These are phyloP conservation scores for Ormia ochracea DNA, from an alignment of 2,888 invertebrate genomes.

Conservation along the genomic window DNA sequence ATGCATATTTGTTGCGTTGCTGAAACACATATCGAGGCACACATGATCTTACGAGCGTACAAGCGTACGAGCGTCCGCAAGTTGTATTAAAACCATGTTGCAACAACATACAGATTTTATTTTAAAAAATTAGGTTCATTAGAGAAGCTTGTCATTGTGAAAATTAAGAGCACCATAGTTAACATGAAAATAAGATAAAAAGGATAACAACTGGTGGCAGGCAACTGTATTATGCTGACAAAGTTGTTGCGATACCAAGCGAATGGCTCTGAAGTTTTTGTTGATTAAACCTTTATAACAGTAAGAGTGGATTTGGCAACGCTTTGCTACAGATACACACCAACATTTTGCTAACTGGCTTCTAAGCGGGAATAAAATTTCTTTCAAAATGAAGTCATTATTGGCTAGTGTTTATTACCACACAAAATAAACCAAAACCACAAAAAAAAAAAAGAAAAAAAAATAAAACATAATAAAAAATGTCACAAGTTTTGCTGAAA, in stretches of 20 bases:
- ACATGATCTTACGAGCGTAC: not conserved
- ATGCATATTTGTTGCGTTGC: conserved; percentile 40
- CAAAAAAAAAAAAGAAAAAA: not conserved
- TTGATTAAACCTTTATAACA: conserved; percentile 8
- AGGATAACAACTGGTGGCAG: conserved; percentile 49
- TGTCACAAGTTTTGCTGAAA: too few relatives aligned
- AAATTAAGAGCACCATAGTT: conserved; percentile 51
- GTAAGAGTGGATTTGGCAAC: conserved; percentile 3
- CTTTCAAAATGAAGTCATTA: conserved; percentile 1
- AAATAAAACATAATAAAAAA: too few relatives aligned
- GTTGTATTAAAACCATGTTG: not conserved
- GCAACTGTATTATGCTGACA: conserved; percentile 41
- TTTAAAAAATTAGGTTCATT: conserved; percentile 50
- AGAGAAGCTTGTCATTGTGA: conserved; percentile 49
- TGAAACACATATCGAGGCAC: not conserved
- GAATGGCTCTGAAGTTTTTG: not conserved
- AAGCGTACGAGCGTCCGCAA: not conserved
- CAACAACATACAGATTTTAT: conserved; percentile 24
- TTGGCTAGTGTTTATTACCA: too few relatives aligned
- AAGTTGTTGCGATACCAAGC: conserved; percentile 39
- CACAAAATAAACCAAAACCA: too few relatives aligned
- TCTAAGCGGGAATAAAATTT: not conserved
- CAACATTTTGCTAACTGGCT: not conserved
- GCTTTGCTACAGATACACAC: not conserved
- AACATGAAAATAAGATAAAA: conserved; percentile 46